Base-by-base conservation (phyloP, 2,797 vertebrate genomes). In the Takifugu rubripes region DNA sequence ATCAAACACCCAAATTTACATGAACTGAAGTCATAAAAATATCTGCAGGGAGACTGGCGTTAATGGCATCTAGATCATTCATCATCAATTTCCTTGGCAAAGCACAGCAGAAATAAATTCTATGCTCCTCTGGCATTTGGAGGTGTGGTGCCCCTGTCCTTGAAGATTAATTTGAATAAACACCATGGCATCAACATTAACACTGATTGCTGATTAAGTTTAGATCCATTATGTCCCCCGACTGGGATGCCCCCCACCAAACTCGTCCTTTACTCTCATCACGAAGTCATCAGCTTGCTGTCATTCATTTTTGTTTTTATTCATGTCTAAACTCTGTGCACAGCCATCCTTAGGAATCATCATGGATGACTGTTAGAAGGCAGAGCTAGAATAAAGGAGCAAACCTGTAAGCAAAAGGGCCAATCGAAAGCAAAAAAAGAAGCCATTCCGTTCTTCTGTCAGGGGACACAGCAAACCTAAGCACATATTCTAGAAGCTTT, bases 101-200 rank as follows among this genome's bases (percentile, higher is more conserved):
- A 74, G 58, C 60, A 48, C 73, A 49, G 59, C 52, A 21, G 72
- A 82, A 85, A 86, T 78, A 81, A 69, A 87, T 78, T 65, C 72
- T 56, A 73, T 2, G 7, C 75, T 76, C 56, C 63, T 70, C 69
- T 69, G 68, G 74, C 77, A 67, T 59, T 50, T 53, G 51, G 74
- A 72, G 17, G 3, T 26, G 36, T 67, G 75, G 65, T 29, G 14
- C 56, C 54, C 72, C 69, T 82, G 86, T 90, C 86, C 79, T 86
- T 78, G 75, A 84, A 89, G 87, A 91, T 91, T 91, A 79, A 91
- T 90, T 81, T 88, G 80, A 89, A 88, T 90, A 90, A 89, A 92
- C 86, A 89, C 69, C 52, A 66, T 73, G 82, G 83, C 79, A 81
- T 87, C 83, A 86, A 88, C 88, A 87, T 88, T 88, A 89, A 84